Conservation (phyloP, 1,140 invertebrate species). For the Drosophila truncata region DNA sequence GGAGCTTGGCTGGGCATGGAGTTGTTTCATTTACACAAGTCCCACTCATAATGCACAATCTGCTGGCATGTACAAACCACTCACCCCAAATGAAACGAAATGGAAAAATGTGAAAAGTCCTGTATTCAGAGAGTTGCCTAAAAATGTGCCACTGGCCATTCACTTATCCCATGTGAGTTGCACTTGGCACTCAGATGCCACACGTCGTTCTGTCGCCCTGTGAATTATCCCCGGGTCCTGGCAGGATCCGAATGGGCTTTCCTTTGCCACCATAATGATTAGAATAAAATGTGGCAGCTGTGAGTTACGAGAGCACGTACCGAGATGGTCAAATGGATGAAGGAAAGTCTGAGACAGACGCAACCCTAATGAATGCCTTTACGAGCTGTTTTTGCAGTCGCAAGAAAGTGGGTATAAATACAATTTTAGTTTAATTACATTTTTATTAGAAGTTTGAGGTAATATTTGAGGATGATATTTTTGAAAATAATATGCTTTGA, state of each 20-base stretch:
- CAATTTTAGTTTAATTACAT: too few species aligned
- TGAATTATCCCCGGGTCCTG: conserved; percentile 9
- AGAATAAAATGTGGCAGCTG: conserved; percentile 69
- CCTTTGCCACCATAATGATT: conserved; percentile 14
- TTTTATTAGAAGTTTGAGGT: background rate
- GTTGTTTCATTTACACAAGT: conserved; percentile 7
- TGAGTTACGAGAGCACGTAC: conserved; percentile 71
- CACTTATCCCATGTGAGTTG: conserved; percentile 11
- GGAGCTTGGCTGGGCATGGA: background rate
- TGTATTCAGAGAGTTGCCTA: conserved; percentile 5
- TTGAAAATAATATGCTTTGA: too few species aligned
- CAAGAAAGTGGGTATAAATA: background rate
- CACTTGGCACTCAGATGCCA: conserved; percentile 6
- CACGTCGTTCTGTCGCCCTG: conserved; percentile 19
- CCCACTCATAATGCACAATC: conserved; percentile 28
- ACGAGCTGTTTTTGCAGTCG: conserved; percentile 4
- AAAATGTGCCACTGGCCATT: conserved; percentile 17
- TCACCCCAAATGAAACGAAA: conserved; percentile 22
- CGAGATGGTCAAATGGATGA: background rate
- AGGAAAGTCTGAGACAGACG: conserved; percentile 7
- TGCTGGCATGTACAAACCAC: background rate
- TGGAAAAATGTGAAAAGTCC: conserved; percentile 19
- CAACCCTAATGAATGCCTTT: conserved; percentile 56
- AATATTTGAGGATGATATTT: too few species aligned
- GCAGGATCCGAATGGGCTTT: background rate